Base-by-base conservation (phyloP, 1,140 invertebrate genomes). In the Brachionus paranguensis region DNA sequence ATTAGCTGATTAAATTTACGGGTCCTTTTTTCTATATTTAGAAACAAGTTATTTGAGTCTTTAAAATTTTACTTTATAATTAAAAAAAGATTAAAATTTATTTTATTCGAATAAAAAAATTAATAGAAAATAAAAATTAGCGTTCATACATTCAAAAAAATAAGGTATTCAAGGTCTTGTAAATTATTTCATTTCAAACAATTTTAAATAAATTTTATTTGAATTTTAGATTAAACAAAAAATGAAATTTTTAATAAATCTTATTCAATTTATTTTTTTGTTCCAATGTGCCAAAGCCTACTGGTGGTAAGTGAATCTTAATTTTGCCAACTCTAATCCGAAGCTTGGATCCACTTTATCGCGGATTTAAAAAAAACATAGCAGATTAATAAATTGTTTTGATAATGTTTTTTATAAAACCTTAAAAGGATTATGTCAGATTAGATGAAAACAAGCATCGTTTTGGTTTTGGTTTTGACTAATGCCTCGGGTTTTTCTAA, bases 341-440 rank as follows among this genome's bases (percentile, higher is more conserved):
- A 17, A 11, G 33, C 17, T 17, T 45, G 41, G 37, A 33, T 74
- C 68, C 17, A 68, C 8, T 43, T 41, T 45, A 68, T 68, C 64
- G 14, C 41, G 20, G 17, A 72, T 72, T 17, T 45, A 47, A 29
- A 33, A 33, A 37, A 37, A 29, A 29, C 33, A 43, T 72, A 72
- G 43, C 68, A 72, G 68, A 72, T 72, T 72, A 72, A 41, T 5
- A 41, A 72, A 72, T 72, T 72, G 68, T 72, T 72, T 72, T 72
- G 68, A 43, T 72, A 72, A 72, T 72, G 68, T 20, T 43, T 43
- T 43, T 5, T 41, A 37, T 37, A 37, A 37, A 37, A 2, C 33
- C 33, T 37, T 24, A 12, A 14, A 8, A 72, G 68, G 68, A 72
- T 72, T 72, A 72, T 72, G n/a, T 37, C 33, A 72, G 68, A 72